Conservation (phyloP, 2,797 vertebrate species). For the Lepidocolaptes lacrymiger region DNA sequence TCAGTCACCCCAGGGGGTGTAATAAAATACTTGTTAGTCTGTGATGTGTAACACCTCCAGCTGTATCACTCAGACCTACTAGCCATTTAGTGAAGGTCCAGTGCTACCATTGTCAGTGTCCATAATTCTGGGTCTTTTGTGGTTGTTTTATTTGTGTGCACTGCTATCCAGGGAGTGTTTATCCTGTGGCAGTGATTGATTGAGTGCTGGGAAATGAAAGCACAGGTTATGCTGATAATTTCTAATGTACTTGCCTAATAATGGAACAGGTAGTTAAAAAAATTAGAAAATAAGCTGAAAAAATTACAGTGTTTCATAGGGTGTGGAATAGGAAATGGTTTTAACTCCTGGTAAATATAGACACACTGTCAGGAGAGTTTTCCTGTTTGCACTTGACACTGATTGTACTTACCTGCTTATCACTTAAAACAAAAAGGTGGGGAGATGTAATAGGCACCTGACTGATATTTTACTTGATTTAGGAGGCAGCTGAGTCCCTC, state of each 20-base stretch:
- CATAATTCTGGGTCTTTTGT: neutral
- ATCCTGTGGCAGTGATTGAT: neutral
- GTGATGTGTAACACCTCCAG: neutral
- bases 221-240: neutral
- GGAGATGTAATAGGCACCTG: neutral
- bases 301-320: neutral
- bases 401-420: neutral
- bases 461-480: neutral
- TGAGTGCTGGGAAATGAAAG: conserved; percentile 1
- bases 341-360: neutral
- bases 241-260: neutral
- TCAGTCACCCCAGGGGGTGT: neutral
- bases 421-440: neutral
- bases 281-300: neutral
- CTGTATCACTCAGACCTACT: neutral
- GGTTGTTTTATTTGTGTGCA: neutral
- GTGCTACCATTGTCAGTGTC: neutral
- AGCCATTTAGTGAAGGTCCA: neutral
- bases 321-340: neutral
- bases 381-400: neutral
- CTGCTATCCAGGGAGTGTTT: neutral
- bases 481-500: neutral
- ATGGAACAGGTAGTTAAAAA: neutral
- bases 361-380: neutral
- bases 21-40: neutral